phyloP scores from a whole-genome alignment of 2,888 invertebrate genomes.

The Notodonta ziczac region DNA sequence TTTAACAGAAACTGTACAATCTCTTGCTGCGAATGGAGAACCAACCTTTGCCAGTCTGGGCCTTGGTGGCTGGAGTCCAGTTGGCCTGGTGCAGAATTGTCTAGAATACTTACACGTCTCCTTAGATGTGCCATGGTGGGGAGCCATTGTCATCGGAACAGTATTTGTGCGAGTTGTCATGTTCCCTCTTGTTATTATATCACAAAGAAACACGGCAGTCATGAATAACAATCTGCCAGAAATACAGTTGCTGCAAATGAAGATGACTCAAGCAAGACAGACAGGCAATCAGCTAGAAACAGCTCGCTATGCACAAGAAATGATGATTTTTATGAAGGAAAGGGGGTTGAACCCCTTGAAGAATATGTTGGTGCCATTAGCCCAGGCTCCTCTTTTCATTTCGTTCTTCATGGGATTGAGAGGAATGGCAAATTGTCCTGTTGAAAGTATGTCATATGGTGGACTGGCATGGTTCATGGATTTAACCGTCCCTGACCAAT shows the following conservation, averaged over 20 bases:
- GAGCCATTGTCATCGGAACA: slow-evolving; percentile 92
- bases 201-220: slow-evolving; percentile 91
- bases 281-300: slow-evolving; percentile 92
- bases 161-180: slow-evolving; percentile 88
- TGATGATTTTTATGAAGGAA: slow-evolving; percentile 92
- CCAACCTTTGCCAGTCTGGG: slow-evolving; percentile 92
- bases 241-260: slow-evolving; percentile 91
- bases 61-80: slow-evolving; percentile 92
- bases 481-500: slow-evolving; percentile 95
- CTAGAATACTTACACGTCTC: slow-evolving; percentile 94
- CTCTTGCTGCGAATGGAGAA: slow-evolving; percentile 86
- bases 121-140: slow-evolving; percentile 97
- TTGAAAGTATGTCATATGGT: slow-evolving; percentile 94
- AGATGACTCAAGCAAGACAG: slow-evolving; percentile 94
- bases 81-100: slow-evolving; percentile 91
- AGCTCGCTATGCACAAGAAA: slow-evolving; percentile 89
- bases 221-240: slow-evolving; percentile 95
- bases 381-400: slow-evolving; percentile 95
- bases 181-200: slow-evolving; percentile 93
- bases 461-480: slow-evolving; percentile 97
- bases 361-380: slow-evolving; percentile 90
- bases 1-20: slow-evolving; percentile 66
- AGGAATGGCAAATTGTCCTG: slow-evolving; percentile 94
- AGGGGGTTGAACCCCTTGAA: slow-evolving; percentile 92
- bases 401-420: slow-evolving; percentile 96